Evolutionary conservation across 1,140 invertebrate genomes (phyloP), one percentile per base, ranked within the genome.

Genomic region (Lerema accius): DNA sequence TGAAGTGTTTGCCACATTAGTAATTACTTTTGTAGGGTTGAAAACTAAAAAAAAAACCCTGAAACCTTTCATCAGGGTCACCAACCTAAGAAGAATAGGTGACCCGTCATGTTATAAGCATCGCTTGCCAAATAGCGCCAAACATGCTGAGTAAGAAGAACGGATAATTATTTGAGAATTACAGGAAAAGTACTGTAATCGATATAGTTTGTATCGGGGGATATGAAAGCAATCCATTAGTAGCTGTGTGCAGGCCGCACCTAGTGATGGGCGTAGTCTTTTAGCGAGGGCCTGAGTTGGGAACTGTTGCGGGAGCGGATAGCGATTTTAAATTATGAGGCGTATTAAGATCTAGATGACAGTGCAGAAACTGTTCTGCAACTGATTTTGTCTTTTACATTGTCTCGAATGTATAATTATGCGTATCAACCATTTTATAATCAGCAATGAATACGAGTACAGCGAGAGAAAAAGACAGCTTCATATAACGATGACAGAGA

Each of bases 201-300:
- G 50, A 53, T 53, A 53, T 11, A 40, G 50, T 53, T 49, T 53
- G 50, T 53, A 40, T 53, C 37, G 50, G 19, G 50, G 50, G 50
- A 37, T 37, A 53, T 53, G 50, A 23, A 53, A 53, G 37, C 50
- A 53, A 53, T 53, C 50, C 50, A 53, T 53, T 53, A 53, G 50
- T 53, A 37, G 50, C 50, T 53, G 19, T 53, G 50, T 53, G 50
- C 50, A 23, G 26, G 28, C 11, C 26, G 45, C 13, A 45, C 55
- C 61, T 61, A 4, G 28, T 9, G 42, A 17, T 53, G 50, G 50
- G 50, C 50, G 50, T 53, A 53, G 50, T 42, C 50, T 23, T 32
- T 32, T 17, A 19, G 5, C 5, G 17, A 1, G 70, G 71, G 73
- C 14, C 9, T 6, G 50, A 76, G 60, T 10, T 7, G 61, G 10